These are phyloP conservation scores for Telenomus remus DNA, from an alignment of 1,140 invertebrate genomes.

Conservation along the genomic window DNA sequence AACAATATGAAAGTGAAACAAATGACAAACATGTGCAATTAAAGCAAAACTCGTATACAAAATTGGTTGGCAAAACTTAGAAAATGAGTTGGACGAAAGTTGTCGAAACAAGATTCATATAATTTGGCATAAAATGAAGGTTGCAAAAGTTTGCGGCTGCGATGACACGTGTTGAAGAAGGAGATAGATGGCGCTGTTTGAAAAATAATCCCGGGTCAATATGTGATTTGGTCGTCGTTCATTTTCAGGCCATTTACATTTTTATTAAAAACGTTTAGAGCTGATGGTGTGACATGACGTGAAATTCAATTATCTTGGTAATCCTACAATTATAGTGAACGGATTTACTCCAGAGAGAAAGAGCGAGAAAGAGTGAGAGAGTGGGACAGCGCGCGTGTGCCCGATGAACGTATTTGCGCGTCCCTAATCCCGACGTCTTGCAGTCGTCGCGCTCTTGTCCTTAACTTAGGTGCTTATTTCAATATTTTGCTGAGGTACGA, in stretches of 20 bases:
- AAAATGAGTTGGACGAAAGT: too few species aligned
- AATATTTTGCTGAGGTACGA: too few species aligned
- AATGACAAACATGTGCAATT: too few species aligned
- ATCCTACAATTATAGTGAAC: slow-evolving; percentile 63
- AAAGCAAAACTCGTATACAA: too few species aligned
- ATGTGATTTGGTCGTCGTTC: slow-evolving; percentile 44
- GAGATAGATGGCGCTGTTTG: slow-evolving; percentile 28
- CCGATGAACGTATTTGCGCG: slow-evolving; percentile 47
- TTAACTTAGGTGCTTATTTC: too few species aligned
- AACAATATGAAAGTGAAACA: too few species aligned
- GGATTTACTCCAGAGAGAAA: slow-evolving; percentile 53
- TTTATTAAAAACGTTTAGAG: slow-evolving; percentile 67
- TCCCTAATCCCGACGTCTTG: background rate
- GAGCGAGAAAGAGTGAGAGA: too few species aligned
- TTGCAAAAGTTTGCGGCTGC: background rate
- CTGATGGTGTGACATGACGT: slow-evolving; percentile 58
- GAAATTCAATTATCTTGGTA: slow-evolving; percentile 66
- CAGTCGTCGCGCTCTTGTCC: too few species aligned
- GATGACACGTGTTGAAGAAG: background rate
- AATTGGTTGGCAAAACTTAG: too few species aligned
- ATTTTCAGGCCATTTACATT: slow-evolving; percentile 61
- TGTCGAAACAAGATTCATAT: too few species aligned
- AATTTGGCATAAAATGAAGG: background rate
- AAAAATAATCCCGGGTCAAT: slow-evolving; percentile 33
- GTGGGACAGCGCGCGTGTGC: too few species aligned